Conservation (phyloP, 2,888 invertebrate species). For the Mimas tiliae region DNA sequence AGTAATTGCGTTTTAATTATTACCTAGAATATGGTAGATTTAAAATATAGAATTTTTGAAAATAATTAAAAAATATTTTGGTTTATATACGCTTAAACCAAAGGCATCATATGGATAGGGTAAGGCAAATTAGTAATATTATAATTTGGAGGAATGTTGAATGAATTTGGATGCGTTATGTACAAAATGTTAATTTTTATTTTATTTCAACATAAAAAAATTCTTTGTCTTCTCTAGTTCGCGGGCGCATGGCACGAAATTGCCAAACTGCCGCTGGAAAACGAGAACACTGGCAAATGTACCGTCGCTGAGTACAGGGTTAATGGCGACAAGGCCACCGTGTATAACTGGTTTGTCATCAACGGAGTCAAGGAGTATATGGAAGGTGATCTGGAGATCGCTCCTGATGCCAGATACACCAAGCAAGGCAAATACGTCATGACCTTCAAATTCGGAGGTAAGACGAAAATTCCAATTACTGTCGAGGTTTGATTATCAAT, state of each 20-base stretch:
- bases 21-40: too few relatives aligned
- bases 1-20: too few relatives aligned
- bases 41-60: too few relatives aligned
- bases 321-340: background rate
- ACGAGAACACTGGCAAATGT: background rate
- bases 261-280: constrained; percentile 5
- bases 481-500: too few relatives aligned
- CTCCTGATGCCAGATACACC: constrained; percentile 13
- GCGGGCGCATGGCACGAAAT: constrained; percentile 5
- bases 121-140: too few relatives aligned
- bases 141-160: too few relatives aligned
- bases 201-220: background rate
- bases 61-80: too few relatives aligned
- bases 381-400: background rate
- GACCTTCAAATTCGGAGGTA: constrained; percentile 21
- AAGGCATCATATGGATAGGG: too few relatives aligned
- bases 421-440: constrained; percentile 16
- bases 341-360: background rate
- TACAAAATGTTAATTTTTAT: too few relatives aligned
- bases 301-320: constrained; percentile 13
- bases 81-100: too few relatives aligned
- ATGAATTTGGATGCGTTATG: too few relatives aligned
- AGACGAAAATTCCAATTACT: background rate
- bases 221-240: background rate
- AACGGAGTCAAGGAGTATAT: constrained; percentile 16